Evolutionary conservation across 2,113 vertebrate species (phyloP), one percentile per base, ranked within the genome.

Genomic region (Nipponia nippon): DNA sequence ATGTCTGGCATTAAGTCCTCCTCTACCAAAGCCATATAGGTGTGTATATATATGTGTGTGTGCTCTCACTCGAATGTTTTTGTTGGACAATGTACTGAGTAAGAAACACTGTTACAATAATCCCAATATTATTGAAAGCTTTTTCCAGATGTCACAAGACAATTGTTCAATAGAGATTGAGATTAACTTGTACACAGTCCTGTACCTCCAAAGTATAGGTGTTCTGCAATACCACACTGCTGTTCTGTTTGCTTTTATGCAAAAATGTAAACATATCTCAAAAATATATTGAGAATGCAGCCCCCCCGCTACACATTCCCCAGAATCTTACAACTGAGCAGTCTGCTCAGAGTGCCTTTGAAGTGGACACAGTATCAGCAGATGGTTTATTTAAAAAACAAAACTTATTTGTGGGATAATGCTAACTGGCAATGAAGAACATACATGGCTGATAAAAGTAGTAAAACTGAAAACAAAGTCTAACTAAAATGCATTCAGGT

Each of bases 11-110:
- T 72, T 27, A 44, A n/a, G 2, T 67, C 72, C 15, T 84, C 7
- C 13, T 0, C 0, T 61, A 22, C 19, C 19, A 52, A 87, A 77
- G 7, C 32, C 5, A 50, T 27, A 36, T 27, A 42, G 14, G 40
- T 42, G 40, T 42, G 12, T 42, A 11, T 16, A 11, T 30, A 5
- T 16, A 7, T 55, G 7, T 90, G 47, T 26, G 34, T 6, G 10
- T 61, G 16, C 8, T 55, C 16, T 72, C 15, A 11, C 49, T 67
- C 9, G 2, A 65, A 47, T 76, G 17, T 19, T 59, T 32, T 67
- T 59, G 4, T 52, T 65, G 7, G 21, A 53, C 19, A 10, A 22
- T 2, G 11, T 42, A 14, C 21, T 7, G 13, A 49, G 32, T 18
- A 61, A 75, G 22, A 53, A 87, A 46, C 25, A 8, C 10, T 34